phyloP scores from a whole-genome alignment of 2,797 vertebrate genomes.

The Rhodeus uyekii region DNA sequence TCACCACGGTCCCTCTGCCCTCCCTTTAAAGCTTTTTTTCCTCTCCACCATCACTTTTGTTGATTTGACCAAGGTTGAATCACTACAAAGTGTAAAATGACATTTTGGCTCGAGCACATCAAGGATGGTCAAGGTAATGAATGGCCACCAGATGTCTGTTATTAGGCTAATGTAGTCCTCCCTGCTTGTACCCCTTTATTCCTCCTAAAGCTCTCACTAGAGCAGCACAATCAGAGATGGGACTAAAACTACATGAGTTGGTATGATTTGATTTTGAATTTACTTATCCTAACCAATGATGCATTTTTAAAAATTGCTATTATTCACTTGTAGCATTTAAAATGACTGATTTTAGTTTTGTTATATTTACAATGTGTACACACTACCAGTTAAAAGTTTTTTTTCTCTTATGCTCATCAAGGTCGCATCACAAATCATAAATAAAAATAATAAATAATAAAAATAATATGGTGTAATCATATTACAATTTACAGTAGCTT shows the following conservation, averaged over 20 bases:
- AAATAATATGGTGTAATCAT: background rate
- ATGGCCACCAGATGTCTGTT: slow-evolving; percentile 84
- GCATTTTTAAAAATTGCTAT: background rate
- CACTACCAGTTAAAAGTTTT: too few species aligned
- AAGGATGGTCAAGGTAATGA: slow-evolving; percentile 83
- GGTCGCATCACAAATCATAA: background rate
- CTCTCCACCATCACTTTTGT: slow-evolving; percentile 63
- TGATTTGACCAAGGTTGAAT: slow-evolving; percentile 72
- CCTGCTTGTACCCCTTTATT: slow-evolving; percentile 59
- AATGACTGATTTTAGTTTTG: background rate
- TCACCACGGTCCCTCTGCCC: slow-evolving; percentile 30
- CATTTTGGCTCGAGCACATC: slow-evolving; percentile 77
- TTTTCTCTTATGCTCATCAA: background rate
- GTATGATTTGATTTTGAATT: background rate
- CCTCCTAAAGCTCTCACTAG: background rate
- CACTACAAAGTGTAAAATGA: slow-evolving; percentile 77
- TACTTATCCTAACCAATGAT: background rate
- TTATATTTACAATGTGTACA: background rate
- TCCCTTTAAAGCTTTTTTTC: slow-evolving; percentile 35
- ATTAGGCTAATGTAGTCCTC: slow-evolving; percentile 81
- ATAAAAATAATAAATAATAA: background rate
- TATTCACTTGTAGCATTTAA: background rate
- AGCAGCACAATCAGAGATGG: background rate
- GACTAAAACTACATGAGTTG: background rate
- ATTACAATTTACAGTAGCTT: background rate